A percentile compares a stretch with the other conserved stretches of the same genome.
Conservation (phyloP, 2,888 invertebrate genomes). For the Pelosia muscerda region DNA sequence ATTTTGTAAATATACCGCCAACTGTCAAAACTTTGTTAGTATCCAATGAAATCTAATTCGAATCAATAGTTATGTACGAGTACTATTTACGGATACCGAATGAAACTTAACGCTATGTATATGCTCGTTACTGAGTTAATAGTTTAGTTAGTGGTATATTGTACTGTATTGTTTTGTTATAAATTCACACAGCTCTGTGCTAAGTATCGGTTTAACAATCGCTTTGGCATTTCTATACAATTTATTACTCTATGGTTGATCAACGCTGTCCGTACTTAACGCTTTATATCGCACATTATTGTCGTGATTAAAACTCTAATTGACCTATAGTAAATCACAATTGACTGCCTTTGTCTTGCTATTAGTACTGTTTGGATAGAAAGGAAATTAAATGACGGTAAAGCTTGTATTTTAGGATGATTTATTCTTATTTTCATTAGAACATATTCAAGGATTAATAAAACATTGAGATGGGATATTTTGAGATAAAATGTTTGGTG, state of each 20-base stretch:
- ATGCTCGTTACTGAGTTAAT: too few relatives aligned
- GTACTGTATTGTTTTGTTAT: not conserved
- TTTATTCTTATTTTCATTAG: conserved; percentile 19
- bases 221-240: conserved; percentile 16
- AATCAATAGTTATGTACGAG: too few relatives aligned
- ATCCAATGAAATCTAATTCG: too few relatives aligned
- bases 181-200: not conserved
- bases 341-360: conserved; percentile 73
- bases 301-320: conserved; percentile 86
- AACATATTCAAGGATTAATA: not conserved
- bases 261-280: conserved; percentile 76
- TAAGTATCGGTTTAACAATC: not conserved
- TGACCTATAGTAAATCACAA: conserved; percentile 85
- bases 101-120: too few relatives aligned
- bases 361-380: conserved; percentile 64
- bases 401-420: conserved; percentile 20
- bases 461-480: not conserved
- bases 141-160: too few relatives aligned
- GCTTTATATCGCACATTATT: conserved; percentile 80
- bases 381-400: conserved; percentile 39
- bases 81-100: too few relatives aligned
- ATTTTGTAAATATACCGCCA: not conserved
- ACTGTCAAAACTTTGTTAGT: not conserved
- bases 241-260: conserved; percentile 63
- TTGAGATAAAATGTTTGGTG: not conserved